Percentiles rank a stretch among this genome's conserved stretches.
phyloP scores from a whole-genome alignment of 1,140 invertebrate species.

The Microvelia longipes region DNA sequence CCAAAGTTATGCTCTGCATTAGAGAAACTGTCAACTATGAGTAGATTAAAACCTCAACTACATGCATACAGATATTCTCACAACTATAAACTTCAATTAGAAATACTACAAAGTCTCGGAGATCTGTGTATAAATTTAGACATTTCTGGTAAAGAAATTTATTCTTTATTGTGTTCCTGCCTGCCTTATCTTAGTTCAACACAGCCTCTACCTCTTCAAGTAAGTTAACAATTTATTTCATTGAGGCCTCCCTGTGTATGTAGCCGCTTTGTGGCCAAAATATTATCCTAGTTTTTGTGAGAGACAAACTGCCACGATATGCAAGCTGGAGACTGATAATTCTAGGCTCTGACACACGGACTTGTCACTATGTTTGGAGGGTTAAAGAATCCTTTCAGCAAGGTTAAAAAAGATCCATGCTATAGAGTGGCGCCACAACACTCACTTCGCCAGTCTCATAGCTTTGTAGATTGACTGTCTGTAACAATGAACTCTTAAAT shows the following conservation, averaged over 20 bases:
- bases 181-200: slow-evolving; percentile 38
- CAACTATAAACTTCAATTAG: slow-evolving; percentile 41
- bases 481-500: too few species aligned
- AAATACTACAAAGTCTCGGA: slow-evolving; percentile 36
- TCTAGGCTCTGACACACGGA: too few species aligned
- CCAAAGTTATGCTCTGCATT: slow-evolving; percentile 38
- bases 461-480: too few species aligned
- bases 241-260: neutral
- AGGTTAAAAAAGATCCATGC: too few species aligned
- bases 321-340: neutral
- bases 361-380: too few species aligned
- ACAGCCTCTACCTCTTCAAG: slow-evolving; percentile 44
- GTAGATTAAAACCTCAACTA: slow-evolving; percentile 38
- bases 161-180: slow-evolving; percentile 32
- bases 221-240: slow-evolving; percentile 22
- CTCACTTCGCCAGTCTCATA: too few species aligned
- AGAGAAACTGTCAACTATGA: slow-evolving; percentile 33
- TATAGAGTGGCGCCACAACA: too few species aligned
- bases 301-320: neutral
- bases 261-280: neutral
- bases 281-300: neutral
- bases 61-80: slow-evolving; percentile 42
- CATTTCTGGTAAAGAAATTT: slow-evolving; percentile 34
- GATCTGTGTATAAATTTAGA: slow-evolving; percentile 34
- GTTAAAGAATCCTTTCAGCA: too few species aligned